Evolutionary conservation across 2,888 invertebrate genomes (phyloP).

Genomic region (Petrolisthes manimaculis): DNA sequence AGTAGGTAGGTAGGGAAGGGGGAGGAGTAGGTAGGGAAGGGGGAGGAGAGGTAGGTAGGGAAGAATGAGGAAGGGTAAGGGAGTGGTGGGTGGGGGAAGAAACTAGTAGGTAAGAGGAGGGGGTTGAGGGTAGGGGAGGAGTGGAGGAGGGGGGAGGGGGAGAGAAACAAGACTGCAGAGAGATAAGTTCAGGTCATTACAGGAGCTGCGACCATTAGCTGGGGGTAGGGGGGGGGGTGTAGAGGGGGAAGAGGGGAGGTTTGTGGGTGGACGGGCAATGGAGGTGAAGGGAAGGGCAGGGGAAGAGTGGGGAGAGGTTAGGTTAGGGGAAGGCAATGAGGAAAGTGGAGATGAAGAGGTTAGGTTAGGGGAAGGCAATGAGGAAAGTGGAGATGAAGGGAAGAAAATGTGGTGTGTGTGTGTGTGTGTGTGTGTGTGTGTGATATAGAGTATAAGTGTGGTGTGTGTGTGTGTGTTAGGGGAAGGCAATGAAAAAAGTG

Average conservation of each 20-base stretch:
- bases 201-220: slow-evolving; percentile 40
- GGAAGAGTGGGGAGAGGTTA: too few species aligned
- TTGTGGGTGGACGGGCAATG: neutral
- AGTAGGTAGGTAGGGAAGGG: neutral
- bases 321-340: too few species aligned
- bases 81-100: neutral
- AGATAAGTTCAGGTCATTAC: slow-evolving; percentile 46
- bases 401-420: too few species aligned
- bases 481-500: neutral
- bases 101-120: neutral
- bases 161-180: neutral
- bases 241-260: neutral
- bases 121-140: neutral
- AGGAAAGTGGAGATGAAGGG: neutral
- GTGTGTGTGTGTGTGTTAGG: neutral
- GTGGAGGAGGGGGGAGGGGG: neutral
- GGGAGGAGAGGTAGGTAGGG: neutral
- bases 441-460: neutral
- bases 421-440: slow-evolving; percentile 17
- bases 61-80: neutral
- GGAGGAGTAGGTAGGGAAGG: neutral
- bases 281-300: neutral
- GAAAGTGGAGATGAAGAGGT: too few species aligned
- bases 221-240: slow-evolving; percentile 12
- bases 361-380: neutral